Base-by-base conservation (phyloP, 2,113 vertebrate genomes). In the Tachycineta bicolor region DNA sequence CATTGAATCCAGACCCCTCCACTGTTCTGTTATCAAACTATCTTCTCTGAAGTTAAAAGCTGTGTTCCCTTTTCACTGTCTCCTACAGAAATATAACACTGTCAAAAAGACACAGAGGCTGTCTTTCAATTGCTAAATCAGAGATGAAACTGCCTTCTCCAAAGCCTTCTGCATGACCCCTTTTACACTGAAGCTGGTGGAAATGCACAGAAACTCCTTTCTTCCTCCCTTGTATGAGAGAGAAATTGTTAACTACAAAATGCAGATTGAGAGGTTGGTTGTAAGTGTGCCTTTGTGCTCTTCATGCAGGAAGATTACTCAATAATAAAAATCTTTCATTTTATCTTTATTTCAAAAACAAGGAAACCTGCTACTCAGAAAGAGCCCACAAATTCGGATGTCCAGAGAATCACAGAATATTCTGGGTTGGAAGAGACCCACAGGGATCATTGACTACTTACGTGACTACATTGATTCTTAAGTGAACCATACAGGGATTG, bases 91-190 rank as follows among this genome's bases (percentile, higher is more conserved):
- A 91, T 65, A 67, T 47, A 75, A 75, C 46, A 76, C 6, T 63
- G 47, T 67, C 39, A 86, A 83, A 93, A 93, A 81, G 91, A 59
- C 37, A 56, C 37, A 91, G 70, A 56, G 59, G 12, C 10, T 4
- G 26, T 67, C 90, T 96, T 96, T 93, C 94, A 95, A 80, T 96
- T 95, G 91, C 82, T 52, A 69, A 83, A 69, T 85, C 77, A 77
- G 83, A 96, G 87, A 94, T 94, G 75, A 96, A 96, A 88, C 75
- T 89, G 64, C 56, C 50, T 92, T 93, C 43, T 90, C 94, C 84
- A 94, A 95, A 95, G 77, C 55, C 26, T 93, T 77, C 70, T 91
- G 77, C 85, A 78, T 67, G 90, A 88, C 68, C 68, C 10, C 34
- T 90, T 81, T 94, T 79, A 77, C 22, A 67, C 29, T 76, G 43